A percentile compares a stretch with the other conserved stretches of the same genome.
These are phyloP conservation scores for Aix galericulata DNA, from an alignment of 2,113 vertebrate species.

Conservation along the genomic window DNA sequence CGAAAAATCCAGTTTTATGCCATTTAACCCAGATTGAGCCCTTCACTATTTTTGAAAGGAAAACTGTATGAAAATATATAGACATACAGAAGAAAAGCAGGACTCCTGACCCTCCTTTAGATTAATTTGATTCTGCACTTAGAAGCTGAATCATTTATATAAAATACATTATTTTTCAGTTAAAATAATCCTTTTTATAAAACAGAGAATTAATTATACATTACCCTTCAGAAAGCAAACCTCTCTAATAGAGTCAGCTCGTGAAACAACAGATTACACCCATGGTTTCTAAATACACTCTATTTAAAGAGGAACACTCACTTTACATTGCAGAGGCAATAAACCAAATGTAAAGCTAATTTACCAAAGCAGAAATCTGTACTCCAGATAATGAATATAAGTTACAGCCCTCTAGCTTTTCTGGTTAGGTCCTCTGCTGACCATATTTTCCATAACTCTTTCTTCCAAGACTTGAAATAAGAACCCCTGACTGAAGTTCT, in stretches of 20 bases:
- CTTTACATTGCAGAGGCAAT: not conserved
- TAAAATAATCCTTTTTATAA: not conserved
- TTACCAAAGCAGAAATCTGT: not conserved
- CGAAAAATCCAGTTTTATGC: not conserved
- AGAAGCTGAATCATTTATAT: not conserved
- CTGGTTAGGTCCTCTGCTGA: too few species aligned
- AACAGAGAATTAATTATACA: not conserved
- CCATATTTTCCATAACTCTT: too few species aligned
- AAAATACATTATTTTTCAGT: not conserved
- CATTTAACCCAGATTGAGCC: not conserved
- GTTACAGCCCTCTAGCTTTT: too few species aligned
- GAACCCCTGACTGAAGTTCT: too few species aligned
- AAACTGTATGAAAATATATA: not conserved
- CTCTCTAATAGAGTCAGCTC: not conserved
- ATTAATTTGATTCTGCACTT: not conserved
- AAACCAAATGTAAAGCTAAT: not conserved
- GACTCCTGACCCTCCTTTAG: not conserved
- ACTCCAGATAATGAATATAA: not conserved
- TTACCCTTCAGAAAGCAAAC: not conserved
- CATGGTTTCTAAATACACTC: not conserved
- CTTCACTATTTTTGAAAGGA: not conserved
- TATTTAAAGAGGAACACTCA: not conserved
- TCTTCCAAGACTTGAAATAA: too few species aligned
- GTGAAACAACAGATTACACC: not conserved
- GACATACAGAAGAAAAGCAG: not conserved